These are phyloP conservation scores for Pheucticus melanocephalus DNA, from an alignment of 2,113 vertebrate genomes.

Conservation along the genomic window DNA sequence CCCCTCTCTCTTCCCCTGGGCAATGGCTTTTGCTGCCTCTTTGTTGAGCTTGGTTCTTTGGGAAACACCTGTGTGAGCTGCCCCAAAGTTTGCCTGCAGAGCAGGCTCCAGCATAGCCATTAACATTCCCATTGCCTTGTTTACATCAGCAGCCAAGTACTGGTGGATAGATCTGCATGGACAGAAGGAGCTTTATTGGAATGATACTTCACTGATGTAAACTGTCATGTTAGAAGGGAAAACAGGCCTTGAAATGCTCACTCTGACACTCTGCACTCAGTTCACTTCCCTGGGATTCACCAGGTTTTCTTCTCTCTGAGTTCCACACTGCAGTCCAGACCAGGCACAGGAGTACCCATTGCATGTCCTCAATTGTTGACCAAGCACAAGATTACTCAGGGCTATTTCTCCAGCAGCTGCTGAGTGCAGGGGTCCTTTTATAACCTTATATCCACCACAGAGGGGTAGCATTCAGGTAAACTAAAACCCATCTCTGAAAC, in stretches of 20 bases:
- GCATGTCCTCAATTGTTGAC: rapidly evolving
- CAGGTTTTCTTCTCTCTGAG: not conserved
- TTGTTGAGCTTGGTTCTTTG: not conserved
- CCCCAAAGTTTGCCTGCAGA: not conserved
- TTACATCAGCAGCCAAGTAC: not conserved
- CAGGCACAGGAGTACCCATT: not conserved
- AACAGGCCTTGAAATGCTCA: rapidly evolving
- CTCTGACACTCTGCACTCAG: not conserved
- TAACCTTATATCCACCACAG: not conserved
- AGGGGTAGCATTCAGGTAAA: not conserved
- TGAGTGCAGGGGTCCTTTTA: not conserved
- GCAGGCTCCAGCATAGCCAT: not conserved
- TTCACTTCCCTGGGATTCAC: not conserved
- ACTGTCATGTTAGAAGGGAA: not conserved
- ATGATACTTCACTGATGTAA: not conserved
- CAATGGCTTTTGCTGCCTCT: slow-evolving; percentile 1
- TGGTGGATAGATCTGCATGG: not conserved
- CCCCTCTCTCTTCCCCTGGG: not conserved
- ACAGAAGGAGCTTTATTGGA: not conserved
- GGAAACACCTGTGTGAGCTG: not conserved
- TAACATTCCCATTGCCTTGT: not conserved
- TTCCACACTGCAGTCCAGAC: not conserved
- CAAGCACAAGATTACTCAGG: not conserved
- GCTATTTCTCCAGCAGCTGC: not conserved
- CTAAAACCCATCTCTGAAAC: not conserved